Percentiles rank a stretch among this genome's conserved stretches.
Conservation (phyloP, 1,140 invertebrate genomes). For the Atta cephalotes region DNA sequence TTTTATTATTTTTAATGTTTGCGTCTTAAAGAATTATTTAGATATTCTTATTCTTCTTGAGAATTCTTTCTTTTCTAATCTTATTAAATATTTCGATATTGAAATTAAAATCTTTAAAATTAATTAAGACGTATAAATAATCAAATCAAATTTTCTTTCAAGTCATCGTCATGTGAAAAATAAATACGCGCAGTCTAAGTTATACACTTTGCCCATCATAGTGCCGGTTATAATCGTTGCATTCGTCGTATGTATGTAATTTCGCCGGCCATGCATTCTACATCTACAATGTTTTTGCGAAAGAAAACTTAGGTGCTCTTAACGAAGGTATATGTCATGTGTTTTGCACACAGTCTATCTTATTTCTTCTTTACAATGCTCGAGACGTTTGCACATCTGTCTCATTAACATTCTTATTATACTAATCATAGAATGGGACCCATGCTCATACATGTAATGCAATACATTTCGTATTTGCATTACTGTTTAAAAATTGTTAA, state of each 20-base stretch:
- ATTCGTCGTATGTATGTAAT: conserved; percentile 16
- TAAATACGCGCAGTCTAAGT: not conserved
- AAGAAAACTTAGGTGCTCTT: not conserved
- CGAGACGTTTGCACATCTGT: not conserved
- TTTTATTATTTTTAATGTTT: not conserved
- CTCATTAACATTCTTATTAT: conserved; percentile 27
- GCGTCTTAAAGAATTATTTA: not conserved
- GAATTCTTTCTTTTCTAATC: not conserved
- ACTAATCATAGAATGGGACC: not conserved
- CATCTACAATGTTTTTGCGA: conserved; percentile 3
- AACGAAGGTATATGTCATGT: conserved; percentile 11
- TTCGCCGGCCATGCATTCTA: not conserved
- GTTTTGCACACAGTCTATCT: not conserved
- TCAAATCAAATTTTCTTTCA: not conserved
- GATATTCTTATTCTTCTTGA: not conserved
- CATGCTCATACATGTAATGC: not conserved
- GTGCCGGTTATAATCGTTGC: not conserved
- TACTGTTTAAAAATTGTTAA: not conserved
- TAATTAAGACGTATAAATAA: not conserved
- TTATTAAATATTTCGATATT: not conserved
- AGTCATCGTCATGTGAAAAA: not conserved
- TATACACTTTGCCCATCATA: not conserved
- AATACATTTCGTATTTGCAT: not conserved
- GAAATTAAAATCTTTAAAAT: not conserved
- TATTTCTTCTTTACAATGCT: conserved; percentile 23